Base-by-base conservation (phyloP, 2,797 vertebrate species). In the Thamnophis elegans region DNA sequence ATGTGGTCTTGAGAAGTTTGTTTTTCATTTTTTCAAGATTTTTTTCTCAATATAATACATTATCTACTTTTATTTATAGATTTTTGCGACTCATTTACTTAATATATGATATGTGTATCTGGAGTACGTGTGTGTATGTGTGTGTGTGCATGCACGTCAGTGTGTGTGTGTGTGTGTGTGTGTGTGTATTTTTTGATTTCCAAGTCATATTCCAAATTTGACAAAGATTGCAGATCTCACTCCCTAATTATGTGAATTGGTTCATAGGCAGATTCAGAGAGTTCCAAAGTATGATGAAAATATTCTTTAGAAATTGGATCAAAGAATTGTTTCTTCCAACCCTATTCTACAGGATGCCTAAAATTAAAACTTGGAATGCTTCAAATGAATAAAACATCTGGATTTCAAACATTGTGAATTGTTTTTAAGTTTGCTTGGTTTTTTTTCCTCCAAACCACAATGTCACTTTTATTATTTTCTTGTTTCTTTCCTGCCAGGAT, bases 291-390 rank as follows among this genome's bases (percentile, higher is more conserved):
- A 25, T 12, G 36, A 82, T 12, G 42, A 42, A 82, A 82, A 82
- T 42, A 25, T 82, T 47, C 20, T 42, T 82, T 82, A 25, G 47
- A 82, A 82, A 82, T 47, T 82, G 36, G 73, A 82, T 47, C 73
- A 82, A 82, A 47, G 20, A 47, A 82, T 25, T 47, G 36, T 82
- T 36, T 82, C 73, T 10, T 82, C 73, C 36, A 78, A 53, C 26
- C 18, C 20, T 78, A 47, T 78, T 78, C 20, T 47, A 42, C 73
- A 78, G 65, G 73, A 78, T 78, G 73, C 73, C 73, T 78, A 78
- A 82, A 82, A 82, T 82, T 82, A 82, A 82, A 82, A 93, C 62
- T 91, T 89, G 86, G 60, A 68, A 85, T 54, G 22, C 55, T 94
- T 51, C 47, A 78, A 28, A 9, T 88, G 65, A 78, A 87, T 12